A percentile compares a stretch with the other conserved stretches of the same genome.
Evolutionary conservation across 1,140 invertebrate species (phyloP).

Genomic region (Zaprionus capensis): DNA sequence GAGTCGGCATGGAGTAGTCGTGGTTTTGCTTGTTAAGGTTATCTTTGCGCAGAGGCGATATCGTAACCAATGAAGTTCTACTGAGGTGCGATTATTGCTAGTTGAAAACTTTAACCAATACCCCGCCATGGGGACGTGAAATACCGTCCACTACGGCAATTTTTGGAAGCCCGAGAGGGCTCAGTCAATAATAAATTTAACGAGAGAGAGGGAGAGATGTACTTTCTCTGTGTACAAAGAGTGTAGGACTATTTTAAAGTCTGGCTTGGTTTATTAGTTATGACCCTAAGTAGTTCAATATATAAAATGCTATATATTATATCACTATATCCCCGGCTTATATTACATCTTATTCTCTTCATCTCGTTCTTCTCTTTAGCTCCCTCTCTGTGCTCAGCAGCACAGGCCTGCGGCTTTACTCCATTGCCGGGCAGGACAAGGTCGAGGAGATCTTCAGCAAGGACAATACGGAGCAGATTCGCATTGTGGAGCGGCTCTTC

Average conservation of each 20-base stretch:
- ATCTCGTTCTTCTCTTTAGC: conserved; percentile 29
- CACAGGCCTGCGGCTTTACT: conserved; percentile 71
- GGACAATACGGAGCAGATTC: conserved; percentile 78
- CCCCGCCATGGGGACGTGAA: conserved; percentile 96
- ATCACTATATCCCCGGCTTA: neutral
- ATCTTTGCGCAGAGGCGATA: conserved; percentile 88
- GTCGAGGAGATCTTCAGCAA: conserved; percentile 83
- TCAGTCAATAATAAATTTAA: conserved; percentile 56
- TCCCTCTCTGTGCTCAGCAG: conserved; percentile 74
- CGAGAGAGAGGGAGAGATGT: no score
- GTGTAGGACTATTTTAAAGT: no score
- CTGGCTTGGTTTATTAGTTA: no score
- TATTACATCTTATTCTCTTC: neutral
- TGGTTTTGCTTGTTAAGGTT: conserved; percentile 12
- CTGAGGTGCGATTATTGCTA: conserved; percentile 84
- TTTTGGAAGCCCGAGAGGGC: conserved; percentile 89
- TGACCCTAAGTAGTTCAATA: no score
- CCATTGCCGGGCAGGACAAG: conserved; percentile 71
- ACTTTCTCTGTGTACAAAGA: no score
- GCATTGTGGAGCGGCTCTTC: conserved; percentile 82
- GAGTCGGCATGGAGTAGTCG: conserved; percentile 28
- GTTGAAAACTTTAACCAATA: conserved; percentile 91
- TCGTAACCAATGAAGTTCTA: conserved; percentile 92
- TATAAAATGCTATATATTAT: no score
- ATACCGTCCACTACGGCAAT: conserved; percentile 95